phyloP scores from a whole-genome alignment of 2,113 vertebrate species.

The Oncorhynchus clarkii region DNA sequence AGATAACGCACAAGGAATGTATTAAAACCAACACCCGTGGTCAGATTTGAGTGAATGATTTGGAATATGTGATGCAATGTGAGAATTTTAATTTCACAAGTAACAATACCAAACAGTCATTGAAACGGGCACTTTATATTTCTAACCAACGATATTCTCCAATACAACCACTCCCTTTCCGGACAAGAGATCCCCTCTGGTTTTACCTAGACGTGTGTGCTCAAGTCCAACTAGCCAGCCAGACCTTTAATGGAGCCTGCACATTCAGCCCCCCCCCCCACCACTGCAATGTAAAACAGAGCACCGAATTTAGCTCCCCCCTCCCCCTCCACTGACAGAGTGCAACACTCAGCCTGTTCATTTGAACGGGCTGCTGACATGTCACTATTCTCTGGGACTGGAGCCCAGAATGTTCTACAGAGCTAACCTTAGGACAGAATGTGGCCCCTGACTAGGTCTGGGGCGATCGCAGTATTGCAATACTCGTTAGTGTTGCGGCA shows the following conservation, averaged over 20 bases:
- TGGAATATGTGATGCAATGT: neutral
- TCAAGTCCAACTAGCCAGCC: slow-evolving; percentile 39
- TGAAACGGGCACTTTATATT: neutral
- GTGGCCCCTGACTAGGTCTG: slow-evolving; percentile 26
- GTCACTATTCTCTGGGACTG: slow-evolving; percentile 75
- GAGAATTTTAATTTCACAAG: neutral
- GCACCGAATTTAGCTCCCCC: slow-evolving; percentile 53
- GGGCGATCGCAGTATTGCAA: too few relatives aligned
- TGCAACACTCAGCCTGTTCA: slow-evolving; percentile 75
- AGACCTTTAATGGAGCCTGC: slow-evolving; percentile 49
- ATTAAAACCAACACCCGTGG: neutral
- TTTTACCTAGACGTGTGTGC: slow-evolving; percentile 6
- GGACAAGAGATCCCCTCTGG: neutral
- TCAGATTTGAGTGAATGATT: neutral
- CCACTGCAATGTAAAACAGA: slow-evolving; percentile 50
- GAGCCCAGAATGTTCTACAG: slow-evolving; percentile 77
- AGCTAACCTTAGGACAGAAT: slow-evolving; percentile 66
- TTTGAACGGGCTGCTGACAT: slow-evolving; percentile 79
- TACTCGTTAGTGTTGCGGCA: too few relatives aligned
- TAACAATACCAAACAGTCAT: neutral
- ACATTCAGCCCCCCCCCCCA: slow-evolving; percentile 19
- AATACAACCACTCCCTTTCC: neutral
- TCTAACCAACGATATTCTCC: neutral
- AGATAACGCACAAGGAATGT: neutral
- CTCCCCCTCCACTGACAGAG: slow-evolving; percentile 59